A percentile compares a stretch with the other conserved stretches of the same genome.
These are phyloP conservation scores for Enteromius thamalakanensis DNA, from an alignment of 2,797 vertebrate genomes.

Conservation along the genomic window DNA sequence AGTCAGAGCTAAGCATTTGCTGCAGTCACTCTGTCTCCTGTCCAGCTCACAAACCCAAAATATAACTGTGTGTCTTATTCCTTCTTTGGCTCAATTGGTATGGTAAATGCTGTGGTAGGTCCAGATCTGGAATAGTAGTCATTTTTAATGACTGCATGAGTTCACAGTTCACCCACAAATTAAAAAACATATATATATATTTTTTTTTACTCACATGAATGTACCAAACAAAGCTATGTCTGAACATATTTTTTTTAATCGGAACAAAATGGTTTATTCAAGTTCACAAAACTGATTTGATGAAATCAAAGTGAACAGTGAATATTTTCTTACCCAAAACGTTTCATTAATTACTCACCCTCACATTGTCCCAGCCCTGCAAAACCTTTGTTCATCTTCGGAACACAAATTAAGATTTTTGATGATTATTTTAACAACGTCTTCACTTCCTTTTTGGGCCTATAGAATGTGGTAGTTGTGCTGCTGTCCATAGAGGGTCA, in stretches of 20 bases:
- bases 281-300: not conserved
- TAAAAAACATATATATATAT: too few relatives aligned
- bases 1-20: not conserved
- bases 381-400: not conserved
- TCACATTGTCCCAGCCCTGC: too few relatives aligned
- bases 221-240: not conserved
- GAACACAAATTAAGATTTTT: not conserved
- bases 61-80: not conserved
- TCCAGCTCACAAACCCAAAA: conserved; percentile 18
- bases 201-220: not conserved
- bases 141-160: conserved; percentile 8
- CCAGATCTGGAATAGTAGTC: conserved; percentile 21
- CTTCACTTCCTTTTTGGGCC: not conserved
- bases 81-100: conserved; percentile 29
- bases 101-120: not conserved
- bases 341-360: too few relatives aligned
- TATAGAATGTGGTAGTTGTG: not conserved
- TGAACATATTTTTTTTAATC: not conserved
- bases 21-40: conserved; percentile 19
- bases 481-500: not conserved
- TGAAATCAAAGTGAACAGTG: not conserved
- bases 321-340: not conserved
- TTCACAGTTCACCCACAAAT: not conserved
- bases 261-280: not conserved
- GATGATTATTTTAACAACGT: not conserved